Percentiles rank a stretch among this genome's conserved stretches.
Conservation (phyloP, 2,797 vertebrate species). For the Pagetopsis macropterus region DNA sequence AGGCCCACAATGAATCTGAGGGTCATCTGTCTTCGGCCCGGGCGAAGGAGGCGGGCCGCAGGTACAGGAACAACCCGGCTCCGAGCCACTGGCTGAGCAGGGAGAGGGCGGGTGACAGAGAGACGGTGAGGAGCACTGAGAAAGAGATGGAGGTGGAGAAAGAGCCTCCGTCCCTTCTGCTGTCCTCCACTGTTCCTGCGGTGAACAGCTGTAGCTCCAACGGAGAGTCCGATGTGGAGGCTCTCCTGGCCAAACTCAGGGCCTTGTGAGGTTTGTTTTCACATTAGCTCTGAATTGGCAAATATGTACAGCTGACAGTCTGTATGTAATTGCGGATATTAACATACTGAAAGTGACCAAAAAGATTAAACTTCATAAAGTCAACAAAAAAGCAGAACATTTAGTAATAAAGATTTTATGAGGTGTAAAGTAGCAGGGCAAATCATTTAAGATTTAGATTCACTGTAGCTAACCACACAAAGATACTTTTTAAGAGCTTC, state of each 20-base stretch:
- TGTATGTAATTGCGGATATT: background rate
- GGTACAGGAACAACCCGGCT: constrained; percentile 55
- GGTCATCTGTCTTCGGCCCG: constrained; percentile 76
- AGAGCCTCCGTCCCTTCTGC: constrained; percentile 53
- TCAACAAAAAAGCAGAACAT: constrained; percentile 7
- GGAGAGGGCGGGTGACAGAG: constrained; percentile 58
- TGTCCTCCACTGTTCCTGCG: constrained; percentile 27
- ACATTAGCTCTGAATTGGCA: background rate
- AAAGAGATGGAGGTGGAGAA: constrained; percentile 74
- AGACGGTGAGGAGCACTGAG: constrained; percentile 54
- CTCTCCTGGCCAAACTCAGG: constrained; percentile 92
- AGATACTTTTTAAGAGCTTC: background rate
- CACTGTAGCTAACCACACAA: background rate
- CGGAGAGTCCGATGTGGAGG: constrained; percentile 91
- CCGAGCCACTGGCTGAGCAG: constrained; percentile 53
- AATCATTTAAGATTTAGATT: background rate
- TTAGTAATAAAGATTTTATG: background rate
- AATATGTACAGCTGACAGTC: background rate
- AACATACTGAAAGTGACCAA: constrained; percentile 15
- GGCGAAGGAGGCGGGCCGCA: constrained; percentile 73
- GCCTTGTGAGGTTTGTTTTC: constrained; percentile 83
- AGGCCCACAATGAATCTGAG: constrained; percentile 87
- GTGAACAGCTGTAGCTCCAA: constrained; percentile 73
- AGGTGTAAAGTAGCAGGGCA: background rate
- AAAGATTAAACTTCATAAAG: background rate